A percentile compares a stretch with the other conserved stretches of the same genome.
phyloP scores from a whole-genome alignment of 2,113 vertebrate species.

The Tenebrosternarchus preto region DNA sequence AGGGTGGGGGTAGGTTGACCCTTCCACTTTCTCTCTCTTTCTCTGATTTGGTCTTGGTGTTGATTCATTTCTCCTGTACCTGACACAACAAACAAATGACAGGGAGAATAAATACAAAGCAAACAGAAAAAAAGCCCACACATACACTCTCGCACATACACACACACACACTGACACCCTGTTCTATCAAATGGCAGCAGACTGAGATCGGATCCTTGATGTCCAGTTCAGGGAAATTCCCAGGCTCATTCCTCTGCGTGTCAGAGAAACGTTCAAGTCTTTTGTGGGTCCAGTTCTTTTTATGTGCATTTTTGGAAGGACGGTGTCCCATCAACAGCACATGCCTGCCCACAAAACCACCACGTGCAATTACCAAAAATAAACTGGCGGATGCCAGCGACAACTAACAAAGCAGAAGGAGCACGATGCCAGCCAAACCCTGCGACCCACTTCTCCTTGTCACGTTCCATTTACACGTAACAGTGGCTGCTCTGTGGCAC shows the following conservation, averaged over 20 bases:
- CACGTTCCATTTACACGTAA: not conserved
- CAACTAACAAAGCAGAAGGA: not conserved
- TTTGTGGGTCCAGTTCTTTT: not conserved
- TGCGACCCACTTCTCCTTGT: slow-evolving; percentile 5
- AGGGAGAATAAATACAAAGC: slow-evolving; percentile 11
- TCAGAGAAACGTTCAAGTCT: not conserved
- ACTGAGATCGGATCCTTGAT: not conserved
- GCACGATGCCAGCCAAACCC: not conserved
- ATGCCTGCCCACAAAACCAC: not conserved
- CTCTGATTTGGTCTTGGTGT: slow-evolving; percentile 3
- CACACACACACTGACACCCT: not conserved
- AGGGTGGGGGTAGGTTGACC: too few species aligned
- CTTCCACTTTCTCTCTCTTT: not conserved
- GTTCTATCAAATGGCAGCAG: slow-evolving; percentile 1
- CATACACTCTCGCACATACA: not conserved
- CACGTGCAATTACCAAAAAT: not conserved
- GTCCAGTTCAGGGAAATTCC: not conserved
- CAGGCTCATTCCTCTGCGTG: not conserved
- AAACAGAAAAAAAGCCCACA: not conserved
- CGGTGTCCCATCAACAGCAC: not conserved
- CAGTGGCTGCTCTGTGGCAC: slow-evolving; percentile 12
- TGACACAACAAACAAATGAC: slow-evolving; percentile 6
- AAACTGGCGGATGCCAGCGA: not conserved
- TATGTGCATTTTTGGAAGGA: not conserved
- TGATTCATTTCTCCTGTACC: slow-evolving; percentile 1